These are phyloP conservation scores for Rhingia campestris DNA, from an alignment of 2,888 invertebrate species.

Conservation along the genomic window DNA sequence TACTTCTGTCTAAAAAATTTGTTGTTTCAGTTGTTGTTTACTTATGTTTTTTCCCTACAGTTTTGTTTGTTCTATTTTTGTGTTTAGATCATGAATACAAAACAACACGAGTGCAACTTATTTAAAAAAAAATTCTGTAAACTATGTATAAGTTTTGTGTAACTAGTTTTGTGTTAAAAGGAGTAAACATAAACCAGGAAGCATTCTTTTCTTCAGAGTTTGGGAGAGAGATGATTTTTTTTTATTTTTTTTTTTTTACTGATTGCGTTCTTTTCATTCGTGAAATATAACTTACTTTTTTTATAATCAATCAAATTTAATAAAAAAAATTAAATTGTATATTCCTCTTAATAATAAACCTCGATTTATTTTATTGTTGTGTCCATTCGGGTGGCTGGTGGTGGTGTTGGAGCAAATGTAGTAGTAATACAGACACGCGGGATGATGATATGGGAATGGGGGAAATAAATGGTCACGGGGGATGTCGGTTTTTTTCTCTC, in stretches of 20 bases:
- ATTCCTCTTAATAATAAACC: constrained; percentile 64
- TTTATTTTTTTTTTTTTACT: neutral
- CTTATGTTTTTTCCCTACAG: no score
- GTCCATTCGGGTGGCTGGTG: neutral
- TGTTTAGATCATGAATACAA: neutral
- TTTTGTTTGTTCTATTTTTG: no score
- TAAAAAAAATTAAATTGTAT: constrained; percentile 24
- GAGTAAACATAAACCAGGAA: constrained; percentile 26
- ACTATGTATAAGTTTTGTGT: neutral
- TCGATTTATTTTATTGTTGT: constrained; percentile 54
- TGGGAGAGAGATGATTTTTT: neutral
- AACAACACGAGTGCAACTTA: constrained; percentile 26
- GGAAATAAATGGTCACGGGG: constrained; percentile 36
- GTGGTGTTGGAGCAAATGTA: neutral
- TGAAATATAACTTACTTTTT: constrained; percentile 24
- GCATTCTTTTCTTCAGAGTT: constrained; percentile 46
- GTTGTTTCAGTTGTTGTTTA: no score
- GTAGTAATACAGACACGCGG: constrained; percentile 40
- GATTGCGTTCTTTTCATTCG: constrained; percentile 10
- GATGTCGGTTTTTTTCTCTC: constrained; percentile 8
- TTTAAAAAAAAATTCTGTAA: constrained; percentile 37
- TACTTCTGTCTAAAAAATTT: constrained; percentile 8
- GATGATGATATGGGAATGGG: constrained; percentile 22
- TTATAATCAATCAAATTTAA: constrained; percentile 6
- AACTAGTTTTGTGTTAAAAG: constrained; percentile 1